phyloP scores from a whole-genome alignment of 2,888 invertebrate species.

The Psococerastis gibbosa region DNA sequence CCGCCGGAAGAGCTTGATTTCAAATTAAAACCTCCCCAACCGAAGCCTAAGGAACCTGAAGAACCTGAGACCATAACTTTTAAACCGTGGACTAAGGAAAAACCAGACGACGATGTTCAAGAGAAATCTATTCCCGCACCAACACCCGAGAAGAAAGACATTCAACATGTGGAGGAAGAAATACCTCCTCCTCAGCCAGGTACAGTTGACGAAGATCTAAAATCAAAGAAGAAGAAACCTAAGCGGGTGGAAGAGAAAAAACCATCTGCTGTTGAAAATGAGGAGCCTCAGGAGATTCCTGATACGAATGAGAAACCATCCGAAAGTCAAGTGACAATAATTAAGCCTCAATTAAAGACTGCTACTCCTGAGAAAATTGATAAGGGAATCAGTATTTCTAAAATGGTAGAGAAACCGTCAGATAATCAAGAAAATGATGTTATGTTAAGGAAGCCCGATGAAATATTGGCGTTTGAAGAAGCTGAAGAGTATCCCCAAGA shows the following conservation, averaged over 20 bases:
- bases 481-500: background rate
- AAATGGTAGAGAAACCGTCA: background rate
- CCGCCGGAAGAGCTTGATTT: conserved; percentile 24
- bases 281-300: background rate
- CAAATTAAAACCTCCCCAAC: conserved; percentile 22
- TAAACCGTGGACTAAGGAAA: conserved; percentile 16
- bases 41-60: conserved; percentile 20
- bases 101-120: conserved; percentile 18
- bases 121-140: conserved; percentile 13
- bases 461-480: background rate
- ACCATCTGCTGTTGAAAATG: background rate
- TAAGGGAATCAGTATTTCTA: background rate
- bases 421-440: background rate
- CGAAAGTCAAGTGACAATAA: background rate
- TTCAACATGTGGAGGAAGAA: background rate
- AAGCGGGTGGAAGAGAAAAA: background rate
- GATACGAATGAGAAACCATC: background rate
- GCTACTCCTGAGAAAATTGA: background rate
- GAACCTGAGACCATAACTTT: conserved; percentile 23
- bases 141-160: no score
- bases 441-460: background rate
- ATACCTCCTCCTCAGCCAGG: background rate
- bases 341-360: background rate
- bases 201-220: background rate
- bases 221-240: background rate